These are phyloP conservation scores for Tiaroga cobitis DNA, from an alignment of 2,797 vertebrate genomes.

Conservation along the genomic window DNA sequence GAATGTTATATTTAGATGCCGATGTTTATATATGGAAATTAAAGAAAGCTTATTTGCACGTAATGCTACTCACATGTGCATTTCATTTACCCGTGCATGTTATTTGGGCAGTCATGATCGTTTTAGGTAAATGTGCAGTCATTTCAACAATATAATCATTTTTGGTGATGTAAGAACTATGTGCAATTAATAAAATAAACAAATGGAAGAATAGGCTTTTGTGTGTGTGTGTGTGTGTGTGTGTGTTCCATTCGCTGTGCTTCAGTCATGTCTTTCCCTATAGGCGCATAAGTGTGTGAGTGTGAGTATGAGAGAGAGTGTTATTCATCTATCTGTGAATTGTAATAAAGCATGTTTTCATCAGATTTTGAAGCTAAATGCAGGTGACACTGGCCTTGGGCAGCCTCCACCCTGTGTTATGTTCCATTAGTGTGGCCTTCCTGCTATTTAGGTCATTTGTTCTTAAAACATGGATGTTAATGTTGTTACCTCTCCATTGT, in stretches of 20 bases:
- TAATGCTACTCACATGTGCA: not conserved
- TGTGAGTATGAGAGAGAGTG: not conserved
- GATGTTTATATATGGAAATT: not conserved
- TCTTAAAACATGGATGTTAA: slow-evolving; percentile 36
- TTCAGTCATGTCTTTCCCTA: not conserved
- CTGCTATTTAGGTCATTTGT: slow-evolving; percentile 65
- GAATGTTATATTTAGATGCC: not conserved
- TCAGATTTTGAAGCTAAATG: slow-evolving; percentile 65
- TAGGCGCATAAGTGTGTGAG: not conserved
- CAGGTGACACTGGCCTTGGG: slow-evolving; percentile 65
- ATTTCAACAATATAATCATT: slow-evolving; percentile 6
- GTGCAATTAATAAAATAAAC: slow-evolving; percentile 16
- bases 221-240: not conserved
- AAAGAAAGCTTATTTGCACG: not conserved
- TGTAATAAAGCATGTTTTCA: slow-evolving; percentile 54
- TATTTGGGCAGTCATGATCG: not conserved
- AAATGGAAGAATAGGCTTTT: not conserved
- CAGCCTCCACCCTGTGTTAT: slow-evolving; percentile 54
- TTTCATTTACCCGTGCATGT: not conserved
- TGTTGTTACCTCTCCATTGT: not conserved
- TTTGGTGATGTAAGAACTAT: not conserved
- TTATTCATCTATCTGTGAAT: slow-evolving; percentile 25
- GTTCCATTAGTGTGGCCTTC: slow-evolving; percentile 47
- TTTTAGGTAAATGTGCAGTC: not conserved
- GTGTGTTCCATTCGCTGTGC: not conserved